Evolutionary conservation across 2,113 vertebrate species (phyloP).

Genomic region (Eidolon helvum): DNA sequence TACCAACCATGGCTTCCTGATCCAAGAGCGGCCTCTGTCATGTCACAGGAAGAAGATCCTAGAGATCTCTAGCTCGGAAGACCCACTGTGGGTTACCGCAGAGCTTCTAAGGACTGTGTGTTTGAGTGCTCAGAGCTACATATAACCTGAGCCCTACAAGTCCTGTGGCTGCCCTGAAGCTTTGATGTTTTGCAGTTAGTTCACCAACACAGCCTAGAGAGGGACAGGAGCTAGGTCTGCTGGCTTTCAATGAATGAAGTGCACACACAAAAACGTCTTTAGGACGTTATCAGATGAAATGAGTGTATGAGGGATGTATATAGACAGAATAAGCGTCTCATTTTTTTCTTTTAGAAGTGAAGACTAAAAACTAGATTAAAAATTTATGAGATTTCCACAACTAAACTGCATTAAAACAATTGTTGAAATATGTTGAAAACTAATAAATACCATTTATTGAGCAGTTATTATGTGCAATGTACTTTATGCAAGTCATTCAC

Average conservation of each 20-base stretch:
- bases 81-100: neutral
- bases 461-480: neutral
- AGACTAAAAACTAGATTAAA: neutral
- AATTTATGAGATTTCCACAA: neutral
- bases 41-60: neutral
- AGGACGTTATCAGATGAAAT: neutral
- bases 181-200: neutral
- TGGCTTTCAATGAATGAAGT: neutral
- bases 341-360: neutral
- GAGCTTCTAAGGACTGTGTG: neutral
- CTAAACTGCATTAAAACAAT: neutral
- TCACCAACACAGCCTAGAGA: neutral
- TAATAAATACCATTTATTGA: neutral
- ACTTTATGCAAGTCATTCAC: neutral
- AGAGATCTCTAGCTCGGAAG: neutral
- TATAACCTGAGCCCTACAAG: neutral
- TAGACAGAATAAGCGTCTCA: neutral
- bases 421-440: neutral
- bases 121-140: neutral
- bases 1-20: neutral
- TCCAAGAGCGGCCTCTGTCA: neutral
- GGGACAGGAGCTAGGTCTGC: neutral
- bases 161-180: neutral
- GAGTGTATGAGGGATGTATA: neutral
- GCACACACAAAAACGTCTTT: neutral